Evolutionary conservation across 2,113 vertebrate species (phyloP), one percentile per base, ranked within the genome.

Genomic region (Condylura cristata): DNA sequence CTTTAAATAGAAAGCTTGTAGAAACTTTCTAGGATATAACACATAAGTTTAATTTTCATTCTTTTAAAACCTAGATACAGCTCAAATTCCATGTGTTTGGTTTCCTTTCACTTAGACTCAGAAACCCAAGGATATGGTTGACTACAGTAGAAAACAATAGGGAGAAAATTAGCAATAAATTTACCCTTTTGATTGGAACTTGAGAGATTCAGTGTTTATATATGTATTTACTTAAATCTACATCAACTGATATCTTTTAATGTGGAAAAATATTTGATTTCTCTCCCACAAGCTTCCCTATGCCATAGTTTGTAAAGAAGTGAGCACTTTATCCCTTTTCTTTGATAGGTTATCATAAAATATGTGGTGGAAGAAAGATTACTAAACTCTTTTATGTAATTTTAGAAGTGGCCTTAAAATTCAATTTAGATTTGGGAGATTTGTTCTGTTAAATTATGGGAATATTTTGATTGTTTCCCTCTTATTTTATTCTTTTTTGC

Each of bases 191-290:
- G 51, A 44, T 86, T 11, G 56, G 18, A 84, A 70, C 44, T 71
- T 80, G 58, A 90, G 93, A 90, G 9, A 79, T 51, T 76, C 13
- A 34, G 2, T 78, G 1, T 90, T 3, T 89, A 6, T 86, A 28
- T 53, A 44, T 53, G 12, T 90, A 48, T 94, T 71, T 96, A 46
- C 14, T 76, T 86, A 82, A 44, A 24, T 53, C 26, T 0, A 63
- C 30, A 66, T 0, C 46, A 91, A 26, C 10, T 72, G 14, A 17
- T 88, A 32, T 58, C 2, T 63, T 65, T 86, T 87, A 66, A 65
- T 12, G 37, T 32, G 75, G 68, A 81, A 60, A 92, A 95, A 39
- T 84, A 32, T 44, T 32, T 76, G 1, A 70, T 92, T 96, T 96
- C 6, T 32, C 7, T 92, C 8, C 32, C 66, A 1, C 0, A 0